Percentiles rank a stretch among this genome's conserved stretches.
Conservation (phyloP, 2,113 vertebrate species). For the Puntigrus tetrazona region DNA sequence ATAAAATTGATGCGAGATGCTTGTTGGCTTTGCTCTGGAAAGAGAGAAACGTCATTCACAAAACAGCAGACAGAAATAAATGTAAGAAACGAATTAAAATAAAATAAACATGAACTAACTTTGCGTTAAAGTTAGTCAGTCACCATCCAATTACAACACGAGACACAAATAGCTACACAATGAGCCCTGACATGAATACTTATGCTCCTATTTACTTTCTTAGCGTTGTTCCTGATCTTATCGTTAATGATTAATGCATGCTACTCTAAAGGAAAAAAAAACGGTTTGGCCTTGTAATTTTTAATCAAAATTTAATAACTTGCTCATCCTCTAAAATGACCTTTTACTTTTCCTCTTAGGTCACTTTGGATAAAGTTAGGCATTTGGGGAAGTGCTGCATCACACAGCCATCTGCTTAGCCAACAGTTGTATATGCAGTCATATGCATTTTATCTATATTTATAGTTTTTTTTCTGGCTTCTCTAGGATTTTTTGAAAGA, state of each 20-base stretch:
- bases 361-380: background rate
- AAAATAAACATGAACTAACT: too few species aligned
- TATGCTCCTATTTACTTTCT: background rate
- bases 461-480: too few species aligned
- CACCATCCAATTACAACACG: background rate
- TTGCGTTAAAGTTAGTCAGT: background rate
- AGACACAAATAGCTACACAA: background rate
- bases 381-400: too few species aligned
- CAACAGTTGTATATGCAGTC: too few species aligned
- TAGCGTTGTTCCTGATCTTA: background rate
- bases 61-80: too few species aligned
- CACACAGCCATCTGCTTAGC: too few species aligned
- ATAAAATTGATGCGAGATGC: too few species aligned
- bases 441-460: too few species aligned
- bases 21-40: too few species aligned
- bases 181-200: background rate
- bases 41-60: too few species aligned
- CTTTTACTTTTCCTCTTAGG: background rate
- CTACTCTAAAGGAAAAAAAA: background rate
- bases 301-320: background rate
- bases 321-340: background rate
- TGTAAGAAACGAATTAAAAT: too few species aligned
- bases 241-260: background rate
- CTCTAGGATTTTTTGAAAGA: too few species aligned
- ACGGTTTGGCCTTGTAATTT: background rate